Base-by-base conservation (phyloP, 2,113 vertebrate genomes). In the Brachyhypopomus occidentalis region DNA sequence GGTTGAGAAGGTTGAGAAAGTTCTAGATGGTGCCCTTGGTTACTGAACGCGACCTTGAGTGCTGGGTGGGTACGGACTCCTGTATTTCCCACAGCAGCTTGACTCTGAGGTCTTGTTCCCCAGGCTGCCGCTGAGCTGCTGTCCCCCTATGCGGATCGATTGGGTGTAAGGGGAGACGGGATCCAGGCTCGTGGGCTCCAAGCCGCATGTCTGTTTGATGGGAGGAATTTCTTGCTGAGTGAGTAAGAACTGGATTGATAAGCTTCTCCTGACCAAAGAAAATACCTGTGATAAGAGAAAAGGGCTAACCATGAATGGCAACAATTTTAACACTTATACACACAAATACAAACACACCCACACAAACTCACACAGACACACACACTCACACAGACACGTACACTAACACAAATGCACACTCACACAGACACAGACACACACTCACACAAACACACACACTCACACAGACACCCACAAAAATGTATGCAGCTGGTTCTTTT, bases 101-200 rank as follows among this genome's bases (percentile, higher is more conserved):
- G 72, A 74, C 78, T 52, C 38, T 59, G 77, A 63, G 77, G 80
- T 86, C 73, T 69, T 74, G 55, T 84, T 84, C 55, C 69, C 79
- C 63, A 22, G 74, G 58, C 70, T 34, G 62, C 75, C 79, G 74
- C 77, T 56, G 63, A 41, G 45, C 20, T 7, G 9, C 59, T 30
- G 30, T 78, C 70, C 78, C n/a, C 58, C 45, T 23, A 27, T 60
- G 56, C 27, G 79, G 72, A 86, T 86, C 85, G 82, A 82, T 84
- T 23, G 36, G 3, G 56, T 71, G 85, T 77, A 84, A 86, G 77
- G 34, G 16, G 77, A 86, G 83, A 72, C 56, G 23, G 14, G 52
- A 36, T 36, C 34, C 56, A 75, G 75, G 22, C 66, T 77, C 45
- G 45, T 84, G 67, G 38, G 4, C 58, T 45, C 55, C 45, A 14